Evolutionary conservation across 2,113 vertebrate genomes (phyloP).

Genomic region (Neotoma lepida): DNA sequence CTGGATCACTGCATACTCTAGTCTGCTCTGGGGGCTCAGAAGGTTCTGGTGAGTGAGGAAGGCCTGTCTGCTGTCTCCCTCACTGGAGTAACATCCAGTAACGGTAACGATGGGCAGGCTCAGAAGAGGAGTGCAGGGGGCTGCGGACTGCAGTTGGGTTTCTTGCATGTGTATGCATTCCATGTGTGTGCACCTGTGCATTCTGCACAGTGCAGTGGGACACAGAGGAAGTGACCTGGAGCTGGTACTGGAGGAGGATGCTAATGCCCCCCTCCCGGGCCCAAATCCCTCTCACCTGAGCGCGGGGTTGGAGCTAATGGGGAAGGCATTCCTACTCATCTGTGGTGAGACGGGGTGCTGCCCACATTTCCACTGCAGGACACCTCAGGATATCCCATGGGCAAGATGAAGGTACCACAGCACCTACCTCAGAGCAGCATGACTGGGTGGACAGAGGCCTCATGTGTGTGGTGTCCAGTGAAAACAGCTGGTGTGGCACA

Average conservation of each 20-base stretch:
- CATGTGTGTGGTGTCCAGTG: background rate
- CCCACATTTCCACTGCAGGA: background rate
- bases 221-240: background rate
- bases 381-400: rapidly evolving
- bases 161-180: no score
- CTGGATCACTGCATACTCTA: background rate
- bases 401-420: rapidly evolving
- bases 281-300: background rate
- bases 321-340: no score
- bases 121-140: background rate
- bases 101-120: rapidly evolving
- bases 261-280: background rate
- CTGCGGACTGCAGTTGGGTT: no score
- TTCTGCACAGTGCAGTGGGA: background rate
- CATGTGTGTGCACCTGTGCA: background rate
- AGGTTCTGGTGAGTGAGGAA: background rate
- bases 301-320: background rate
- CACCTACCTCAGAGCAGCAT: no score
- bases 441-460: background rate
- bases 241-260: background rate
- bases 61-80: background rate
- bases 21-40: background rate
- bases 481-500: background rate
- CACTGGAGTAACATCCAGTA: background rate
- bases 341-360: background rate